Conservation (phyloP, 2,888 invertebrate species). For the Euplagia quadripunctaria region DNA sequence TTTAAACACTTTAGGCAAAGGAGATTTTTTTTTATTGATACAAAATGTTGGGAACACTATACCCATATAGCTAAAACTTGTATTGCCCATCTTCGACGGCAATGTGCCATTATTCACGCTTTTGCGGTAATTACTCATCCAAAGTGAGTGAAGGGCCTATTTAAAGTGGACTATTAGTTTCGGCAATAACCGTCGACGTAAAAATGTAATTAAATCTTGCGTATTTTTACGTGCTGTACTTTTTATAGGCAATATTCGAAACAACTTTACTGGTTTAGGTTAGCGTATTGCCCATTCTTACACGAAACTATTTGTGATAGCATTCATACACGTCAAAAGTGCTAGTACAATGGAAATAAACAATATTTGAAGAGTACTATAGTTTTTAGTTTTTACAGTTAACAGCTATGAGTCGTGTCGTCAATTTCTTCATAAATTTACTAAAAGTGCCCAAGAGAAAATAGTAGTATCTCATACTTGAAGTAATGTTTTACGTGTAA, state of each 20-base stretch:
- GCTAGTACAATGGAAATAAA: background rate
- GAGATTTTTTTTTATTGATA: background rate
- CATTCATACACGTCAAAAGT: background rate
- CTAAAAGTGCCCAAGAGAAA: too few species aligned
- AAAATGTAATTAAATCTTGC: conserved; percentile 33
- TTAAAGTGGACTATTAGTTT: conserved; percentile 41
- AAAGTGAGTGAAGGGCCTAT: conserved; percentile 49
- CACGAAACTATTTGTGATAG: background rate
- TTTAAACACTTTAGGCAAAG: too few species aligned
- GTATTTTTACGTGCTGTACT: conserved; percentile 25
- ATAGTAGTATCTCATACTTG: too few species aligned
- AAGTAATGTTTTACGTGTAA: too few species aligned
- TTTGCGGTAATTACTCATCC: conserved; percentile 39
- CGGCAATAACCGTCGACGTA: conserved; percentile 34
- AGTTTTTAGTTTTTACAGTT: too few species aligned
- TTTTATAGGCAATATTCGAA: background rate
- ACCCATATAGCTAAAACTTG: background rate
- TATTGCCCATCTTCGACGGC: background rate
- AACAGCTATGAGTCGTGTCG: background rate
- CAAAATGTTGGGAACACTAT: background rate
- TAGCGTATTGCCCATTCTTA: background rate
- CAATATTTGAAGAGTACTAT: background rate
- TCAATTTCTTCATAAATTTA: background rate
- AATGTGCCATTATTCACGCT: conserved; percentile 31
- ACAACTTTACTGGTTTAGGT: background rate